A percentile compares a stretch with the other conserved stretches of the same genome.
Evolutionary conservation across 2,113 vertebrate species (phyloP).

Genomic region (Hippocampus abdominalis): DNA sequence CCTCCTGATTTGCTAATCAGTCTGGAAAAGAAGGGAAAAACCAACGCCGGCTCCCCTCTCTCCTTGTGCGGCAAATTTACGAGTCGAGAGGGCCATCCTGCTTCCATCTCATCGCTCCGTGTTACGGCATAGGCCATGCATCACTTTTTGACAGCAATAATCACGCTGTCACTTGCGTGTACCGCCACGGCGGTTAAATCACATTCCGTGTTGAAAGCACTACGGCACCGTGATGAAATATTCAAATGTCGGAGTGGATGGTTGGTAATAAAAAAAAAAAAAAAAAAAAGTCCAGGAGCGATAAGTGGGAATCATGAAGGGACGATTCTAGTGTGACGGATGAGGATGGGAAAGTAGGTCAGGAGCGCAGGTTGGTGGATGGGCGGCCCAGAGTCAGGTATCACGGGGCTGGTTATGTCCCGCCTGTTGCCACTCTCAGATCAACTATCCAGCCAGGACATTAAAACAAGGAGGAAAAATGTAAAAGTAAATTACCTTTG

Average conservation of each 20-base stretch:
- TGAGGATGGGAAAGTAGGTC: constrained; percentile 59
- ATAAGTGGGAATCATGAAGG: constrained; percentile 43
- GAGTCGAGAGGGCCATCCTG: constrained; percentile 22
- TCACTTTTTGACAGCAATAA: constrained; percentile 39
- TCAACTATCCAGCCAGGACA: constrained; percentile 27
- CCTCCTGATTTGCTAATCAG: constrained; percentile 71
- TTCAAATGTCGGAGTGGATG: constrained; percentile 50
- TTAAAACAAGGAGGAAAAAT: background rate
- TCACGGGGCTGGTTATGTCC: constrained; percentile 5
- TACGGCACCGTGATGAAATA: constrained; percentile 65
- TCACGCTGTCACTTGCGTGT: constrained; percentile 37
- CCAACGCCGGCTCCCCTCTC: constrained; percentile 45
- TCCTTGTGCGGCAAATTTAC: constrained; percentile 34
- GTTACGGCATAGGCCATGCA: constrained; percentile 10
- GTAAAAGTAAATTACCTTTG: background rate
- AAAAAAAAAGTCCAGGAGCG: constrained; percentile 29
- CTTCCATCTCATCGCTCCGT: constrained; percentile 16
- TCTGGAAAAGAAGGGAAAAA: constrained; percentile 61
- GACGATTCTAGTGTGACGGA: constrained; percentile 45
- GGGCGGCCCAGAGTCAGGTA: constrained; percentile 22
- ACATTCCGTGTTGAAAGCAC: constrained; percentile 47
- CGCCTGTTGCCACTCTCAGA: constrained; percentile 8
- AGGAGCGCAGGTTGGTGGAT: constrained; percentile 52
- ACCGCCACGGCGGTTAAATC: constrained; percentile 52
- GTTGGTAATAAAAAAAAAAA: constrained; percentile 34